These are phyloP conservation scores for Acanthornis magna DNA, from an alignment of 2,797 vertebrate species.

Conservation along the genomic window DNA sequence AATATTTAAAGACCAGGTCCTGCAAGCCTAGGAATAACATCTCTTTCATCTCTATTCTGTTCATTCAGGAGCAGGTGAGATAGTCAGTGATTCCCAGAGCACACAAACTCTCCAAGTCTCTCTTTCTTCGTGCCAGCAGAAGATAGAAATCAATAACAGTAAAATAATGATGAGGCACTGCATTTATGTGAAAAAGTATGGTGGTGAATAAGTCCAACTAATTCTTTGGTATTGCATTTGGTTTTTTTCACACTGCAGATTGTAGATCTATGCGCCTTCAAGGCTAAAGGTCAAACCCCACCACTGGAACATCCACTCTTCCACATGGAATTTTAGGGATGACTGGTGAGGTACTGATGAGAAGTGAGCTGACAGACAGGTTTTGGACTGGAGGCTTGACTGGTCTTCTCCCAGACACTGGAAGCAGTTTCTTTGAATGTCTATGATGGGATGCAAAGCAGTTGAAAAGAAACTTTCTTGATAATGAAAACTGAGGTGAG, in stretches of 20 bases:
- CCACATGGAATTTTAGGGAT: not conserved
- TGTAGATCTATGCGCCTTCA: not conserved
- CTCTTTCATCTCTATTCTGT: conserved; percentile 39
- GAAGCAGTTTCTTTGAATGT: not conserved
- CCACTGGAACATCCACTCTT: not conserved
- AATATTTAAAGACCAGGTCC: not conserved
- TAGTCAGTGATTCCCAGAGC: conserved; percentile 5
- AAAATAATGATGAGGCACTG: conserved; percentile 15
- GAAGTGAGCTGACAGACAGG: not conserved
- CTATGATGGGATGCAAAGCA: not conserved
- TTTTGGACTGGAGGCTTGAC: not conserved
- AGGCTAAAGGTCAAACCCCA: not conserved
- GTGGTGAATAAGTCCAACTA: not conserved
- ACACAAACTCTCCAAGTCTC: not conserved
- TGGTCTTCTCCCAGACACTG: not conserved
- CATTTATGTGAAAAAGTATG: not conserved
- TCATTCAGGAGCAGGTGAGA: conserved; percentile 4
- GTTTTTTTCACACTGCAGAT: not conserved
- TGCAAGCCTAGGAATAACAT: not conserved
- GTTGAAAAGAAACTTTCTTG: not conserved
- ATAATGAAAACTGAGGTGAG: not conserved
- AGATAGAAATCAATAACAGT: conserved; percentile 7
- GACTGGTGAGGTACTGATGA: not conserved
- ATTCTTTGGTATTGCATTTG: not conserved
- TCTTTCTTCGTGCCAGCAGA: not conserved